Evolutionary conservation across 2,888 invertebrate genomes (phyloP).

Genomic region (Antheraea assamensis): DNA sequence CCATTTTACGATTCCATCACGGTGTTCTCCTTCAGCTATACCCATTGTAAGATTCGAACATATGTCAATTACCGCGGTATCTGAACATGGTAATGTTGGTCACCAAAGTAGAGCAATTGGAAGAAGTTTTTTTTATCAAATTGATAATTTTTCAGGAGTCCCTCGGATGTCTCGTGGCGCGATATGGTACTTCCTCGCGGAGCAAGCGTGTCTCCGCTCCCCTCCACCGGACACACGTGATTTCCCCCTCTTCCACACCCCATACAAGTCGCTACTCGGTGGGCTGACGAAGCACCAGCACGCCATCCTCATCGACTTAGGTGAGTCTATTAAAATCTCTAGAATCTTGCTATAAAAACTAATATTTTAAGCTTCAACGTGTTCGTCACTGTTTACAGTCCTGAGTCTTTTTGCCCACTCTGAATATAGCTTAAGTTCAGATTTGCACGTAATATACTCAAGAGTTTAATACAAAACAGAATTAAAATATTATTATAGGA

Average conservation of each 20-base stretch:
- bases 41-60: too few relatives aligned
- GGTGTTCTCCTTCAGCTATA: too few relatives aligned
- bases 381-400: too few relatives aligned
- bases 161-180: constrained; percentile 93
- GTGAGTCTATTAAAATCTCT: constrained; percentile 57
- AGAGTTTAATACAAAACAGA: too few relatives aligned
- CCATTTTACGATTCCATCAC: too few relatives aligned
- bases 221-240: constrained; percentile 86
- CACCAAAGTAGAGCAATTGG: not conserved
- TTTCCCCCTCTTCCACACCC: constrained; percentile 89
- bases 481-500: too few relatives aligned
- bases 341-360: constrained; percentile 23
- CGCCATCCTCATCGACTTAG: constrained; percentile 97
- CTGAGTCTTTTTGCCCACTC: too few relatives aligned
- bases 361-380: constrained; percentile 48
- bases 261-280: constrained; percentile 90
- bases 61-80: too few relatives aligned
- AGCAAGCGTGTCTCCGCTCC: constrained; percentile 88
- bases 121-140: not conserved
- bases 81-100: too few relatives aligned
- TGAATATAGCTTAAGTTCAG: too few relatives aligned
- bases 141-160: constrained; percentile 83
- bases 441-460: too few relatives aligned
- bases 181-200: constrained; percentile 95
- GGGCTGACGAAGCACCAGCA: constrained; percentile 97